Base-by-base conservation (phyloP, 2,888 invertebrate genomes). In the Plutella xylostella region DNA sequence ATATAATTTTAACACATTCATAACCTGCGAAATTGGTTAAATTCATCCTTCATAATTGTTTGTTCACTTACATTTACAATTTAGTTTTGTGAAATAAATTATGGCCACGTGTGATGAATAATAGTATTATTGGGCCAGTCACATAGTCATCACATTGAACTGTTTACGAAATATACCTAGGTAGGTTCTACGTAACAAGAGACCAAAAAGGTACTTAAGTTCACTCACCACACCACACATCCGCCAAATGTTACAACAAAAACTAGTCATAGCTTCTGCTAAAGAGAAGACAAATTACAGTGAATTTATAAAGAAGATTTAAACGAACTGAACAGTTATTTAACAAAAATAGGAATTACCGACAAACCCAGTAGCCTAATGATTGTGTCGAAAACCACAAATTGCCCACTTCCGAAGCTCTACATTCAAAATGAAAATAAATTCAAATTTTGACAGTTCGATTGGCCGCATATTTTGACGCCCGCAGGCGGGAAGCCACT, bases 361-460 rank as follows among this genome's bases (percentile, higher is more conserved):
- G 42, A 43, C 45, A 48, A 48, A 43, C 43, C 33, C 43, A 46
- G 45, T 46, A 49, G 50, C 47, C 50, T n/a, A n/a, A 43, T 37
- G 42, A 18, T 39, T 21, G 52, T 33, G 3, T 15, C 4, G 55
- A 49, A 49, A 54, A 68, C 72, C 72, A 28, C 72, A 68, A 72
- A 68, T 61, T 57, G 61, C 57, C 50, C 39, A 55, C 48, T 48
- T 55, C 51, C 53, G 45, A n/a, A n/a, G n/a, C n/a, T 50, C n/a
- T n/a, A n/a, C n/a, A n/a, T 48, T 51, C n/a, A 49, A 48, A 51
- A 59, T 37, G 12, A 19, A 20, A 18, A 20, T 40, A 61, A 59
- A 55, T 57, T 60, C 51, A 54, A 55, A 61, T 58, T 56, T 53
- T 51, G 41, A 55, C 45, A 49, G 51, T 46, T 38, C 34, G 30